These are phyloP conservation scores for Symphodus melops DNA, from an alignment of 2,113 vertebrate genomes.

Conservation along the genomic window DNA sequence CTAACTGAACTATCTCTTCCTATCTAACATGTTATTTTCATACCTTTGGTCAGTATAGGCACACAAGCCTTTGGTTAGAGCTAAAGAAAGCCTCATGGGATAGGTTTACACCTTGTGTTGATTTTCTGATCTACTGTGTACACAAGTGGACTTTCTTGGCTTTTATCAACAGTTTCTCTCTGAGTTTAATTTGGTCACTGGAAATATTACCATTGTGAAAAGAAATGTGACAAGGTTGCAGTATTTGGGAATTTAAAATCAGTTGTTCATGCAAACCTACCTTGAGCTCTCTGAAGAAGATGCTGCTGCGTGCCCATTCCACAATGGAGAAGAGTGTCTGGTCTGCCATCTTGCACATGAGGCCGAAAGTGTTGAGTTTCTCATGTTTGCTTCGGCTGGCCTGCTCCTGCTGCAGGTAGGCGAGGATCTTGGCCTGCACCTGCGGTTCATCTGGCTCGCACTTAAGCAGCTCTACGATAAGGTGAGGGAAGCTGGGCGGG, in stretches of 20 bases:
- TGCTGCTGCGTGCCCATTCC: conserved; percentile 98
- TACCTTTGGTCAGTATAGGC: no score
- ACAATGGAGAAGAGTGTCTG: conserved; percentile 99
- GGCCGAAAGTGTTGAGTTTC: conserved; percentile 96
- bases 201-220: no score
- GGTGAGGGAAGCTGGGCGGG: conserved; percentile 93
- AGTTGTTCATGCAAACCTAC: conserved; percentile 74
- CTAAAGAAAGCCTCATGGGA: no score
- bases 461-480: conserved; percentile 97
- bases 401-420: conserved; percentile 97
- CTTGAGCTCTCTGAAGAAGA: conserved; percentile 99
- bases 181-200: no score
- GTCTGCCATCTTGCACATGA: conserved; percentile 99
- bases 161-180: no score
- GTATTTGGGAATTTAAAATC: not conserved
- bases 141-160: no score
- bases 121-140: no score
- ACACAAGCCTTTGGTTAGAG: no score
- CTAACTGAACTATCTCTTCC: no score
- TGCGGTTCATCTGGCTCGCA: conserved; percentile 97
- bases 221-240: no score
- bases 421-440: conserved; percentile 94
- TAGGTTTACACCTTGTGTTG: no score
- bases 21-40: no score
- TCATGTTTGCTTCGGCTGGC: conserved; percentile 94